Evolutionary conservation across 2,797 vertebrate species (phyloP).

Genomic region (Tapera naevia): DNA sequence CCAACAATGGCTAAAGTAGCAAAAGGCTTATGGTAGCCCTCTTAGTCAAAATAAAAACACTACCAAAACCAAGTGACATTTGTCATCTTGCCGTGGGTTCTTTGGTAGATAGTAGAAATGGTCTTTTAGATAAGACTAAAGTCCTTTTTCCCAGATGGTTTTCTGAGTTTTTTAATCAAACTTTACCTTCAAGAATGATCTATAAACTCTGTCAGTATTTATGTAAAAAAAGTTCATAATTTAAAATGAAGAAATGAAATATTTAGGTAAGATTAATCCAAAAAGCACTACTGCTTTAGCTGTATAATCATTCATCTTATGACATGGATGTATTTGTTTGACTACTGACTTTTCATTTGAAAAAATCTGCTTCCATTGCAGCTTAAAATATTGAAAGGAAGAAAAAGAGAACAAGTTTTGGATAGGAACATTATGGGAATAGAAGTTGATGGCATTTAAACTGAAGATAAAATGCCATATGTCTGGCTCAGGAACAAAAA

Average conservation of each 20-base stretch:
- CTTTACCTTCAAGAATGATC: slow-evolving; percentile 16
- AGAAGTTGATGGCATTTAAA: background rate
- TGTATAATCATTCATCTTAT: slow-evolving; percentile 14
- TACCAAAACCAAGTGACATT: background rate
- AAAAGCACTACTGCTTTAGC: slow-evolving; percentile 10
- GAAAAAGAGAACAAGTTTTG: background rate
- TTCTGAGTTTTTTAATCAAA: slow-evolving; percentile 28
- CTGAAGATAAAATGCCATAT: background rate
- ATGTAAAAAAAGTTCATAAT: slow-evolving; percentile 37
- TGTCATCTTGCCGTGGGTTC: background rate
- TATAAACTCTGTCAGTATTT: slow-evolving; percentile 29
- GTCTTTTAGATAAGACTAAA: slow-evolving; percentile 2
- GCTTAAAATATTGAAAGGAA: background rate
- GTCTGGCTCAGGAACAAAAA: background rate
- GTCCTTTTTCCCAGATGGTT: background rate
- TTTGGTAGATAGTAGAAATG: background rate
- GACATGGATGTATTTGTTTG: background rate
- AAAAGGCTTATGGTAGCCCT: background rate
- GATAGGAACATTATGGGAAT: background rate
- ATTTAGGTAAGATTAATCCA: slow-evolving; percentile 42
- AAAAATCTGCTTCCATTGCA: background rate
- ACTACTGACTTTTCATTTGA: background rate
- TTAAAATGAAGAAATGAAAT: slow-evolving; percentile 54
- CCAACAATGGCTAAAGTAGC: background rate
- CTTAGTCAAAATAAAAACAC: background rate